These are phyloP conservation scores for Addax nasomaculatus DNA, from an alignment of 2,113 vertebrate species.

Conservation along the genomic window DNA sequence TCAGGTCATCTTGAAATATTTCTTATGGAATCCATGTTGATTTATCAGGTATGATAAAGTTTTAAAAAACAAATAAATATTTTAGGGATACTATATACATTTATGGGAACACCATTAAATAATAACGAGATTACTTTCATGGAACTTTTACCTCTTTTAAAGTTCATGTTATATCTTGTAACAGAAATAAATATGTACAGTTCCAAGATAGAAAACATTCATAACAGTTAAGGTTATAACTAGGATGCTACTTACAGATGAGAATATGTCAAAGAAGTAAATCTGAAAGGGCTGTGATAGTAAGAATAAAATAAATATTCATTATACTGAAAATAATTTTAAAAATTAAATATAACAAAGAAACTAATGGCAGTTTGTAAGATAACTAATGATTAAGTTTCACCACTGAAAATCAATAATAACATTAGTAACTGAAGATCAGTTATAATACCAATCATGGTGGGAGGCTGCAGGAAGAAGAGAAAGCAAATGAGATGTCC, in stretches of 20 bases:
- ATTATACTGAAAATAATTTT: background rate
- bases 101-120: background rate
- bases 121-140: background rate
- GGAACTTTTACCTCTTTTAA: background rate
- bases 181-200: background rate
- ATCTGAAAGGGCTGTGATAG: background rate
- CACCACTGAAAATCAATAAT: background rate
- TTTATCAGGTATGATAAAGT: background rate
- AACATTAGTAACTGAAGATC: background rate
- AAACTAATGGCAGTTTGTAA: background rate
- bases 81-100: background rate
- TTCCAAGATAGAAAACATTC: background rate
- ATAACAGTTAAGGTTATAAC: background rate
- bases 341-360: background rate
- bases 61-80: background rate
- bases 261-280: background rate
- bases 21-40: background rate
- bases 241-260: background rate
- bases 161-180: background rate
- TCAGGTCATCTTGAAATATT: background rate
- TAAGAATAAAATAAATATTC: background rate
- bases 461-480: rapidly evolving
- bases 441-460: background rate
- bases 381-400: background rate
- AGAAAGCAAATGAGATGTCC: background rate